Base-by-base conservation (phyloP, 2,888 invertebrate genomes). In the Malacosoma neustria region DNA sequence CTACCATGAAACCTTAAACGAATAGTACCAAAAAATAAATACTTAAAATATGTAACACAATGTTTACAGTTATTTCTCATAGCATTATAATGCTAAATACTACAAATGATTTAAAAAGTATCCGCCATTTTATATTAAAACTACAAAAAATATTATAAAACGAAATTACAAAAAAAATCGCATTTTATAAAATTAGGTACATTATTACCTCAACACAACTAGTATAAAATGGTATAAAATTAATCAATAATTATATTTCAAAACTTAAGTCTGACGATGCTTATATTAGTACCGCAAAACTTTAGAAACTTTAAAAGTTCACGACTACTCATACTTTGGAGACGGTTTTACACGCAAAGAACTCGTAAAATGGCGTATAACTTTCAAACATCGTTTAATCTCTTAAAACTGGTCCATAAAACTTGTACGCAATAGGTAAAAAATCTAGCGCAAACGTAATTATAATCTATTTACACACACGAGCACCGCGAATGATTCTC, bases 371-470 rank as follows among this genome's bases (percentile, higher is more conserved):
- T 9, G 9, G 22, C 9, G 22, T 5, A 22, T 7, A 11, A 12
- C 34, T 36, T 38, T 38, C 46, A 47, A 49, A 38, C 43, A 45
- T 22, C 22, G 22, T 22, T 58, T 58, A 57, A 59, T 58, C 52
- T 51, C 54, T 22, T 72, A 62, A 64, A 66, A 74, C 76, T 80
- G 77, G 81, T 81, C 80, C 81, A 65, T 77, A 73, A 71, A 22
- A 22, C 69, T 68, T 75, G 69, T 76, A 79, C 76, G 76, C 68
- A 68, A 71, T 72, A 51, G 66, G 81, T 84, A 82, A 76, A 84
- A 85, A 84, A 84, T 81, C 81, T 84, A 82, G 80, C 80, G 81
- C 79, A 60, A 73, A 62, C 67, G 60, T 9, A 22, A 22, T 22
- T 22, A 22, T 22, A 22, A 40, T 31, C 30, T 33, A 33, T 62